Evolutionary conservation across 2,797 vertebrate genomes (phyloP), one percentile per base, ranked within the genome.

Genomic region (Cynodonichthys magdalenae): DNA sequence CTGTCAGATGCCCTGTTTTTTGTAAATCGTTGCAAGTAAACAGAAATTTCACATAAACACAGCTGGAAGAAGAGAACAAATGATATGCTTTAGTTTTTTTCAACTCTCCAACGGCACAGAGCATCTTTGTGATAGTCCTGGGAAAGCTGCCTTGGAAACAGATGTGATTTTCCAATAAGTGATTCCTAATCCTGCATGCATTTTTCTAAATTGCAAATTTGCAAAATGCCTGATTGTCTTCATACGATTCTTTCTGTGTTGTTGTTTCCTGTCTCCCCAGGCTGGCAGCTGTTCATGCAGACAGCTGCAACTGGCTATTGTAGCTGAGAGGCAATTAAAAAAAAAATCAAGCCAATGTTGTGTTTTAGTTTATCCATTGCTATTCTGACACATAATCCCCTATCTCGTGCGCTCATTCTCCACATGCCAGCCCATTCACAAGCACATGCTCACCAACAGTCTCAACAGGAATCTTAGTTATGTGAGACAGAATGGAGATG

Each of bases 341-440:
- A 86, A 34, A 71, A 92, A 93, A 90, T 89, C 90, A 90, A 90
- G 89, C 82, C 89, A 82, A 85, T 90, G 91, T 92, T 92, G 88
- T 91, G 85, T 93, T 93, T 92, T 82, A 87, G 85, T 91, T 93
- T 89, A 94, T 93, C 92, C 90, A 79, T 83, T 87, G 90, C 90
- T 93, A 89, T 93, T 93, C 84, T 88, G 87, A 80, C 81, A 75
- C 65, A 74, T 92, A 93, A 93, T 92, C 91, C 90, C 69, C 53
- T 66, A 81, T 87, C 74, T 82, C 77, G 77, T 77, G 79, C 65
- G 75, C 54, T 36, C 59, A 50, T 34, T 54, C 53, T 74, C 73
- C 73, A 48, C 65, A 58, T 63, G 50, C 63, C 24, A 53, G 61
- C 49, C 54, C 47, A n/a, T 68, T 70, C 64, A 55, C 28, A 54